These are phyloP conservation scores for Hypena proboscidalis DNA, from an alignment of 2,888 invertebrate genomes.

Conservation along the genomic window DNA sequence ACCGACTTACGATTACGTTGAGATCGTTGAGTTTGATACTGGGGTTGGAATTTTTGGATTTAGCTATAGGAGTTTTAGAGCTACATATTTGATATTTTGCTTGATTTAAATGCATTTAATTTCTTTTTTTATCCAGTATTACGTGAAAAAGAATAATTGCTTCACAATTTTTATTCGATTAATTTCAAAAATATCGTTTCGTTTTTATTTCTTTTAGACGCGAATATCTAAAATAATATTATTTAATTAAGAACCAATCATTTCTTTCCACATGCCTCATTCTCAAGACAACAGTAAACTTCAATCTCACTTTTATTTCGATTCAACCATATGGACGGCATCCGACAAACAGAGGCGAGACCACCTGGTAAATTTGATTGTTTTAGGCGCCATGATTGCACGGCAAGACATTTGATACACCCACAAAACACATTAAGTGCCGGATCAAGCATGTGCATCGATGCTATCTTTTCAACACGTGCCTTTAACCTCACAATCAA, in stretches of 20 bases:
- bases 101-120: too few species aligned
- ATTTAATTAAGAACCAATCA: too few species aligned
- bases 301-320: slow-evolving; percentile 8
- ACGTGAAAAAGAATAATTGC: too few species aligned
- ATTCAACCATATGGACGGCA: neutral
- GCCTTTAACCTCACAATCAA: slow-evolving; percentile 39
- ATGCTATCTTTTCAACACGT: slow-evolving; percentile 72
- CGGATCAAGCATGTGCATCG: slow-evolving; percentile 79
- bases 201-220: too few species aligned
- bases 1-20: slow-evolving; percentile 29
- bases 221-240: too few species aligned
- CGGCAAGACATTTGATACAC: slow-evolving; percentile 76
- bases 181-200: too few species aligned
- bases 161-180: too few species aligned
- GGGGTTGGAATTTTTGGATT: neutral
- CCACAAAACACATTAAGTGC: slow-evolving; percentile 77
- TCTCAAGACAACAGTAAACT: too few species aligned
- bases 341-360: slow-evolving; percentile 1
- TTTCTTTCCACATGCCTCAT: too few species aligned
- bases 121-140: too few species aligned
- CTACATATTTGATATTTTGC: too few species aligned
- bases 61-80: too few species aligned
- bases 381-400: slow-evolving; percentile 66
- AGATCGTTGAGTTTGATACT: slow-evolving; percentile 4
- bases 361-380: slow-evolving; percentile 52